Conservation (phyloP, 2,113 vertebrate species). For the Phocoena phocoena region DNA sequence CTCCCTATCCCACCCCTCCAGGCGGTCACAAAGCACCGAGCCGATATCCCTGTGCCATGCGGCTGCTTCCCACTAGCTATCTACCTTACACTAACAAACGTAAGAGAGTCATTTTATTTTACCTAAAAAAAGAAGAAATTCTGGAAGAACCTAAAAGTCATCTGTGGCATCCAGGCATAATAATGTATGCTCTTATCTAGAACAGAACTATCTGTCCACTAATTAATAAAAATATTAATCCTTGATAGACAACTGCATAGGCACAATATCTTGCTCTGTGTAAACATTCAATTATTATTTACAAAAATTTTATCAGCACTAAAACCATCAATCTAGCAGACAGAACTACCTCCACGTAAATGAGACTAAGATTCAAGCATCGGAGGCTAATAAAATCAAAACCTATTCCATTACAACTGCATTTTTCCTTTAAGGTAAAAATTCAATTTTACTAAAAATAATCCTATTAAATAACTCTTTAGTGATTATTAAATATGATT, state of each 20-base stretch:
- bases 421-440: conserved; percentile 36
- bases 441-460: conserved; percentile 18
- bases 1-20: too few relatives aligned
- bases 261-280: background rate
- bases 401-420: background rate
- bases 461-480: conserved; percentile 27
- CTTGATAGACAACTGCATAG: background rate
- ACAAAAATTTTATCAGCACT: conserved; percentile 27
- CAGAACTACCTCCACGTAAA: conserved; percentile 2
- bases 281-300: background rate
- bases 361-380: background rate
- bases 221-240: conserved; percentile 32
- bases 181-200: background rate
- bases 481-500: background rate
- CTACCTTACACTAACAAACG: too few relatives aligned
- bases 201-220: background rate
- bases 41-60: too few relatives aligned
- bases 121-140: conserved; percentile 1
- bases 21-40: too few relatives aligned
- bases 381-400: conserved; percentile 7
- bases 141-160: background rate
- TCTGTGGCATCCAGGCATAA: background rate
- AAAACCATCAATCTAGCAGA: background rate
- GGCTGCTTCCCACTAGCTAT: too few relatives aligned
- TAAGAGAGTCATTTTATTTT: background rate